Percentiles rank a stretch among this genome's conserved stretches.
phyloP scores from a whole-genome alignment of 2,797 vertebrate species.

The Pipistrellus nathusii region DNA sequence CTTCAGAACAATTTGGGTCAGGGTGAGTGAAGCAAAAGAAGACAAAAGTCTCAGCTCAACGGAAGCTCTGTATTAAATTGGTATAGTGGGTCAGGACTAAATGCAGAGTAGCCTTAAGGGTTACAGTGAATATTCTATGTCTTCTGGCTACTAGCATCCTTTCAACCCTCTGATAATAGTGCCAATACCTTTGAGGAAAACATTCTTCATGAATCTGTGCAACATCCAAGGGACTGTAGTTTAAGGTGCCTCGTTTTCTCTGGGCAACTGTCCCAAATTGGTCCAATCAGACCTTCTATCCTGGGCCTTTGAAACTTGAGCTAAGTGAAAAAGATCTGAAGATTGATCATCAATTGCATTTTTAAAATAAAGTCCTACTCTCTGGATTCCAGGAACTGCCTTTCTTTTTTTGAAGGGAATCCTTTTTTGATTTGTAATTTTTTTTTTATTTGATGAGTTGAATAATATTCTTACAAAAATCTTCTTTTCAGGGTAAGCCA shows the following conservation, averaged over 20 bases:
- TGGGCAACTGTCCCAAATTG: background rate
- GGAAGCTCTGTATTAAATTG: background rate
- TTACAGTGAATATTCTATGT: background rate
- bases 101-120: background rate
- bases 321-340: conserved; percentile 9
- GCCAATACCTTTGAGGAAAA: background rate
- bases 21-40: background rate
- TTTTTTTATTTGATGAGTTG: background rate
- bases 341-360: background rate
- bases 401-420: background rate
- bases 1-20: background rate
- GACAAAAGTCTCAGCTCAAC: background rate
- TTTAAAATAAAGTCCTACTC: background rate
- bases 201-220: background rate
- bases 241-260: background rate
- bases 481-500: conserved; percentile 1
- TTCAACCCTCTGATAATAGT: background rate
- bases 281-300: background rate
- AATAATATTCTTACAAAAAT: background rate
- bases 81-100: background rate
- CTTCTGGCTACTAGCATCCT: background rate
- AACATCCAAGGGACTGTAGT: background rate
- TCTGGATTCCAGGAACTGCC: background rate
- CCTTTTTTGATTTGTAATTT: background rate
- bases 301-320: conserved; percentile 14